Percentiles rank a stretch among this genome's conserved stretches.
phyloP scores from a whole-genome alignment of 2,888 invertebrate genomes.

The Hybos culiciformis region DNA sequence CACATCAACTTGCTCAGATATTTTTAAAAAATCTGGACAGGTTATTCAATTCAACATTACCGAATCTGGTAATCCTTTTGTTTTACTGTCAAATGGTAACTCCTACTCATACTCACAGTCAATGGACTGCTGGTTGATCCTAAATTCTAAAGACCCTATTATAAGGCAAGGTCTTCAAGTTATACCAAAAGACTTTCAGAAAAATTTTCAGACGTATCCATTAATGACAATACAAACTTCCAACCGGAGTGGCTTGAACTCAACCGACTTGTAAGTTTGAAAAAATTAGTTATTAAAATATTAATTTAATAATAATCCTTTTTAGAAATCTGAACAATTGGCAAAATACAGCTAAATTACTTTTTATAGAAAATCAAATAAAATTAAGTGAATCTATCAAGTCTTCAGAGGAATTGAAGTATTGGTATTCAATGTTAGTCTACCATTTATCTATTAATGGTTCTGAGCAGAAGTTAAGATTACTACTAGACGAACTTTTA shows the following conservation, averaged over 20 bases:
- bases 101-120: conserved; percentile 71
- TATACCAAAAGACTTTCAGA: conserved; percentile 30
- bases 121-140: conserved; percentile 52
- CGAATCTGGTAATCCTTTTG: conserved; percentile 65
- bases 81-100: conserved; percentile 72
- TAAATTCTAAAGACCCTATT: conserved; percentile 43
- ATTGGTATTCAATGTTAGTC: conserved; percentile 33
- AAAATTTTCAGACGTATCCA: conserved; percentile 28
- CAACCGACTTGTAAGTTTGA: conserved; percentile 17
- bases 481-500: conserved; percentile 29
- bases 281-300: background rate
- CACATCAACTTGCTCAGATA: conserved; percentile 28
- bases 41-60: conserved; percentile 44
- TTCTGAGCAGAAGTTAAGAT: conserved; percentile 28
- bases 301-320: background rate
- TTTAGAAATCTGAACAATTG: conserved; percentile 25
- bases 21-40: conserved; percentile 36
- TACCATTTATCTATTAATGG: conserved; percentile 30
- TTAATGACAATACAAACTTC: conserved; percentile 31
- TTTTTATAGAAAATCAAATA: conserved; percentile 35
- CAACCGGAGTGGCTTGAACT: conserved; percentile 17
- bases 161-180: conserved; percentile 36
- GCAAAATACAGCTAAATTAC: conserved; percentile 30
- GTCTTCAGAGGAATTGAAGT: conserved; percentile 30
- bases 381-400: conserved; percentile 31